Conservation (phyloP, 2,888 invertebrate genomes). For the Chaitophorus viminalis region DNA sequence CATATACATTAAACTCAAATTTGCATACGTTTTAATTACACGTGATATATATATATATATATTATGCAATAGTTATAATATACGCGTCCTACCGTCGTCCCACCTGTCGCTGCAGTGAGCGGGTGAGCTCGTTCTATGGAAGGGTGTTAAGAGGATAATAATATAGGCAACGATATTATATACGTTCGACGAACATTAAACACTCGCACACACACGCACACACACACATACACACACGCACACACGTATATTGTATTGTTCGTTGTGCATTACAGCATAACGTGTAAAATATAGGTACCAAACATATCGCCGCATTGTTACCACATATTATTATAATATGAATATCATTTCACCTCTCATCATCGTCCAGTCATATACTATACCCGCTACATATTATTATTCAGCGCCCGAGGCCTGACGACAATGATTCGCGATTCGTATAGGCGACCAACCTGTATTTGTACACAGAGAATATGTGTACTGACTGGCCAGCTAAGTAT, state of each 20-base stretch:
- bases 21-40: slow-evolving; percentile 12
- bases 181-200: neutral
- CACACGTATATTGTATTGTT: neutral
- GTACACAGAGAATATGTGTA: too few relatives aligned
- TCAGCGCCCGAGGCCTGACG: too few relatives aligned
- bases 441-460: too few relatives aligned
- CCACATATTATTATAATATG: too few relatives aligned
- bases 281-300: neutral
- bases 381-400: too few relatives aligned
- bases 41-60: neutral
- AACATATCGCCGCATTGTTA: neutral
- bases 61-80: neutral
- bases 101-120: neutral
- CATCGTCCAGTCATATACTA: too few relatives aligned
- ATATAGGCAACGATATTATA: neutral
- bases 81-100: neutral
- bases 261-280: neutral
- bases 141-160: slow-evolving; percentile 20
- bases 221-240: too few relatives aligned
- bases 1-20: neutral
- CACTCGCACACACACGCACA: too few relatives aligned
- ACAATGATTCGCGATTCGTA: too few relatives aligned
- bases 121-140: too few relatives aligned
- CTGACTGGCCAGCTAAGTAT: too few relatives aligned
- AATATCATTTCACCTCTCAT: too few relatives aligned